Base-by-base conservation (phyloP, 2,888 invertebrate genomes). In the Eupithecia subumbrata region DNA sequence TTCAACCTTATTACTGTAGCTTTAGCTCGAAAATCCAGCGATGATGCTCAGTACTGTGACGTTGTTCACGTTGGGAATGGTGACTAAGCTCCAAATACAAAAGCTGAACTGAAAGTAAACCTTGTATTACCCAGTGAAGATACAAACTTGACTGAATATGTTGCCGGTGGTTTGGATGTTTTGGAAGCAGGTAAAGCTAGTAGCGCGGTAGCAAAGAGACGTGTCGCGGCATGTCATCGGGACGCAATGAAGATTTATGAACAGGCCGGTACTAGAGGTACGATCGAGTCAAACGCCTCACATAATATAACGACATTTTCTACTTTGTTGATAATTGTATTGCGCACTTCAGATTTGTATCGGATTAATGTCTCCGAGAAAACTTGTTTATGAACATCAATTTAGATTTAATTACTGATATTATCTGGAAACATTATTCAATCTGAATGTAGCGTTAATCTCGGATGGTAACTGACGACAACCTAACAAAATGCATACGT, bases 171-270 rank as follows among this genome's bases (percentile, higher is more conserved):
- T 82, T 90, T 88, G 77, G 89, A 84, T 85, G 81, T 91, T 90
- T 80, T 80, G 80, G 80, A 79, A 76, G 78, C 85, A 76, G 76
- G 77, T 71, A 77, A 77, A 73, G 80, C 84, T 84, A 83, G 90
- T 88, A 91, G 92, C 92, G 91, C 94, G 93, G 94, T 93, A 94
- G 94, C 94, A 89, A 87, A 87, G 88, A 91, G 92, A 93, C 91
- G 93, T 94, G 95, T 94, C 94, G 94, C 90, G 92, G 93, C 92
- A 88, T 94, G 95, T 95, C 94, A 94, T 94, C 94, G 93, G 90
- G 91, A 91, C 91, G 92, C 93, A 93, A 94, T 94, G 94, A 94
- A 95, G 95, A 94, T 95, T 95, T 94, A 95, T 94, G 94, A 92
- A 91, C 92, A 89, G 88, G 86, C 90, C 89, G 89, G 90, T 89